Percentiles rank a stretch among this genome's conserved stretches.
Evolutionary conservation across 2,113 vertebrate species (phyloP).

Genomic region (Pyrgilauda ruficollis): DNA sequence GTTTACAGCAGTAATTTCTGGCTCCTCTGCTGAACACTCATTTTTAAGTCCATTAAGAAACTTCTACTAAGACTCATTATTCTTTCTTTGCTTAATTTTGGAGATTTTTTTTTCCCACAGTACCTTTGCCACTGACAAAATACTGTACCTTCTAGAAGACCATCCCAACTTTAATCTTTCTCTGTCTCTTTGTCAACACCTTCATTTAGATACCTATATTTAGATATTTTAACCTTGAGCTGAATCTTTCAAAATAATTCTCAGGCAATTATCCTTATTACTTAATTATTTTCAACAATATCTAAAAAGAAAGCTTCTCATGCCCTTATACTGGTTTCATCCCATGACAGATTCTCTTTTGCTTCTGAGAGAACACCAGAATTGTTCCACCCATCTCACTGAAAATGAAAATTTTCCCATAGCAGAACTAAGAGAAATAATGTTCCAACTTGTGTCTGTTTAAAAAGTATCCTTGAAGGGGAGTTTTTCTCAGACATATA

Average conservation of each 20-base stretch:
- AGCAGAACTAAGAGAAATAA: background rate
- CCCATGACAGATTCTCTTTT: rapidly evolving
- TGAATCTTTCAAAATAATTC: background rate
- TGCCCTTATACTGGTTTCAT: background rate
- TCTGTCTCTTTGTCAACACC: background rate
- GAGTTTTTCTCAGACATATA: background rate
- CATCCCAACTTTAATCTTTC: background rate
- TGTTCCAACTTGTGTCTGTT: background rate
- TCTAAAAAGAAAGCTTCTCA: background rate
- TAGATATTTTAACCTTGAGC: background rate
- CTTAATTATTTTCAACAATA: background rate
- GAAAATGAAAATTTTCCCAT: background rate
- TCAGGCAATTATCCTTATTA: background rate
- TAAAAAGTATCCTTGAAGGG: background rate
- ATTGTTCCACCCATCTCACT: background rate
- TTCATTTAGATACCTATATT: background rate
- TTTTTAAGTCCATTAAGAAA: background rate
- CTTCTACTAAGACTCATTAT: background rate
- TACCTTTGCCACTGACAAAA: background rate
- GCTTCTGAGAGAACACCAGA: background rate
- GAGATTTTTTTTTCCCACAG: background rate
- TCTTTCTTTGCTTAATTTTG: background rate
- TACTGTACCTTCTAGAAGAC: background rate
- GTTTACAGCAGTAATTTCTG: background rate
- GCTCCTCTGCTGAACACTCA: background rate